Evolutionary conservation across 1,140 invertebrate species (phyloP), one percentile per base, ranked within the genome.

Genomic region (Agrypnia vestita): DNA sequence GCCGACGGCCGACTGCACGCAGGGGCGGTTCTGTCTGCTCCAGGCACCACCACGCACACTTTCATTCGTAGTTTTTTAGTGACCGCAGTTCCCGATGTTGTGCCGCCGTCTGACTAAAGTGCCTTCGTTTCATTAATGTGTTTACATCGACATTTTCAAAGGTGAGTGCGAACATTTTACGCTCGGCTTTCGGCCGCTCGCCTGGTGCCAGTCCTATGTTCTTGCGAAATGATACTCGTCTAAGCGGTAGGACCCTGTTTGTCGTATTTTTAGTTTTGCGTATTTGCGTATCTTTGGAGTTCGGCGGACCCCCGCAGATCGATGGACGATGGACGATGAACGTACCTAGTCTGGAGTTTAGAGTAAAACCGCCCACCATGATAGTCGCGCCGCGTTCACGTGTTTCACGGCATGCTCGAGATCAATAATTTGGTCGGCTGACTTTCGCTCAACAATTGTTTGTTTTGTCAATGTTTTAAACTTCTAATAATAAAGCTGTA

Each of bases 51-150:
- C 43, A 62, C 69, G 55, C 47, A 15, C 15, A 73, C 49, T 79
- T 74, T 62, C 51, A 49, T 73, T 79, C 62, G 43, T 79, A 79
- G 77, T 79, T 71, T 72, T 67, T 21, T 79, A 79, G 77, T 79
- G 69, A 73, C 51, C n/a, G 43, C 12, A 64, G 64, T 74, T 51
- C 25, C 69, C 35, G 43, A 73, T 35, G 15, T 35, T 72, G 56
- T 47, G 15, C 17, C 51, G 49, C 69, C 73, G 77, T 79, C 77
- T 79, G 77, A 73, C 64, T 73, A 73, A 79, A 79, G 77, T 79
- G 77, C 77, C 77, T 78, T 78, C 76, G 62, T 64, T 74, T 25
- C 59, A 62, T 79, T 73, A 49, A 79, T 79, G 67, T 64, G 77
- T 79, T 74, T 53, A n/a, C 43, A 64, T 79, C 77, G 12, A 79